Base-by-base conservation (phyloP, 1,140 invertebrate species). In the Parapsyche elsis region DNA sequence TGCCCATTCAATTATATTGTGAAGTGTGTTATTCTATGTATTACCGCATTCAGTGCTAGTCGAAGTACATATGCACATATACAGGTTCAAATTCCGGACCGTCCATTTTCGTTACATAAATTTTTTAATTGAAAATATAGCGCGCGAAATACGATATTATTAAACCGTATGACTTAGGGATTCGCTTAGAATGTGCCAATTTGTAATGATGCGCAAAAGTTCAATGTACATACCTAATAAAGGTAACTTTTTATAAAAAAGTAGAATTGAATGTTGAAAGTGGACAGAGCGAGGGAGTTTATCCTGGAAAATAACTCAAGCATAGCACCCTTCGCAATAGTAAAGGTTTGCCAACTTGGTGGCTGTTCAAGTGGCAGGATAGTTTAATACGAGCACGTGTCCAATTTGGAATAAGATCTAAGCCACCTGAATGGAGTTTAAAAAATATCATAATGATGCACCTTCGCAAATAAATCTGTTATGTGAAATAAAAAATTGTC, bases 1-100 rank as follows among this genome's bases (percentile, higher is more conserved):
- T 81, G 76, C 71, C 80, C 76, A 67, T 81, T 81, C 80, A 81
- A 78, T 81, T 81, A 81, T 81, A 70, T 61, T 30, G n/a, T 73
- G 21, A 16, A 76, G 74, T 76, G 74, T 76, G 30, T 76, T 44
- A 30, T 76, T 61, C 26, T 61, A 38, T 38, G 30, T 38, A 46
- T 46, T 76, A 38, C 19, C 46, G 71, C 38, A 73, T 46, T 73
- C 71, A 73, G n/a, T n/a, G 46, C n/a, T 73, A 46, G 14, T 9
- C 71, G 16, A 16, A 73, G 64, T 26, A n/a, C n/a, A n/a, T n/a
- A n/a, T n/a, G n/a, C n/a, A n/a, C n/a, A n/a, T n/a, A 26, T 67
- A 67, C 23, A 21, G 64, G 59, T 23, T 61, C 2, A 71, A 45
- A 71, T n/a, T 71, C 70, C 26, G 49, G 49, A 5, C 49, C 4